A percentile compares a stretch with the other conserved stretches of the same genome.
Conservation (phyloP, 2,113 vertebrate genomes). For the Esox niger region DNA sequence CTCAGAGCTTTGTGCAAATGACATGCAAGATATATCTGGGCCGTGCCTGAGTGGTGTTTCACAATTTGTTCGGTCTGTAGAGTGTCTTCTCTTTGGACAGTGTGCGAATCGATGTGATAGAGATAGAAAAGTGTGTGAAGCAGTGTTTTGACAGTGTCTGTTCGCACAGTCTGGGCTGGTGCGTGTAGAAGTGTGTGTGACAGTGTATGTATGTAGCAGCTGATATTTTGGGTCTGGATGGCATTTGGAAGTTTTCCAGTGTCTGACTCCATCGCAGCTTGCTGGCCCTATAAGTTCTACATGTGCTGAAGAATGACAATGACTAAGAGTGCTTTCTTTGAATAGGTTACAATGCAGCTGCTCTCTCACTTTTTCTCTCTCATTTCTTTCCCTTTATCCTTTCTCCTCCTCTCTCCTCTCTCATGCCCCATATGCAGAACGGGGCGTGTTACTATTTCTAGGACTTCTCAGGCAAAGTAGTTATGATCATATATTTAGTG, state of each 20-base stretch:
- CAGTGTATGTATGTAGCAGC: not conserved
- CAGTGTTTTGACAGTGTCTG: slow-evolving; percentile 1
- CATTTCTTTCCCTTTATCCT: not conserved
- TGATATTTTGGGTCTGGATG: not conserved
- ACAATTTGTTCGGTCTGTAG: too few relatives aligned
- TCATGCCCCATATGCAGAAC: not conserved
- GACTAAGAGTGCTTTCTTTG: not conserved
- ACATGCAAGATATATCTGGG: not conserved
- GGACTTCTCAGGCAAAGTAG: too few relatives aligned
- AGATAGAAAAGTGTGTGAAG: too few relatives aligned
- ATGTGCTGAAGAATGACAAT: not conserved
- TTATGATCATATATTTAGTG: too few relatives aligned
- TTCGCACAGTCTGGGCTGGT: not conserved
- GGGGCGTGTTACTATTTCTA: too few relatives aligned
- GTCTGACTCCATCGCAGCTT: not conserved
- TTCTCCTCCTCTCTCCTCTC: not conserved
- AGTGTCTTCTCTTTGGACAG: too few relatives aligned
- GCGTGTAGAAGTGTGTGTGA: not conserved
- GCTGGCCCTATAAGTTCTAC: not conserved
- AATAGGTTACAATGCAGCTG: too few relatives aligned
- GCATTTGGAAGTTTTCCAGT: not conserved
- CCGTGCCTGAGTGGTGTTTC: too few relatives aligned
- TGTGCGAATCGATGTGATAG: too few relatives aligned
- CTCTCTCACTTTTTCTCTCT: not conserved
- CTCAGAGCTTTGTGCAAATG: not conserved